Evolutionary conservation across 2,113 vertebrate genomes (phyloP).

Genomic region (Scomber scombrus): DNA sequence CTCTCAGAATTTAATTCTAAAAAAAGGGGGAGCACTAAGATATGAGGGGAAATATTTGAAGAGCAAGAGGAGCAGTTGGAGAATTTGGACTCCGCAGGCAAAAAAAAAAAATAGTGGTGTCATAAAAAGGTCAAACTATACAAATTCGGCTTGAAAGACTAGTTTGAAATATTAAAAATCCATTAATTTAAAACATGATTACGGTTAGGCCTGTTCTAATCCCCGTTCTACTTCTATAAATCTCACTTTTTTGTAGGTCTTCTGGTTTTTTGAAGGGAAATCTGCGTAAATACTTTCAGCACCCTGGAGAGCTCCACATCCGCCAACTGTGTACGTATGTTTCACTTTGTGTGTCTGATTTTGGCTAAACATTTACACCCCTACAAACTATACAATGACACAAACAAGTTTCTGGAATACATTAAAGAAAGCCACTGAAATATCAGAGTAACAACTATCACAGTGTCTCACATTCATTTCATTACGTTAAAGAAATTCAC

Average conservation of each 20-base stretch:
- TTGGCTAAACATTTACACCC: neutral
- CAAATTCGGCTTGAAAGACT: neutral
- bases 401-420: neutral
- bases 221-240: no score
- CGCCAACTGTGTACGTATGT: neutral
- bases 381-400: no score
- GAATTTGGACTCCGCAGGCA: no score
- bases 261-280: neutral
- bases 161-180: neutral
- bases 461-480: neutral
- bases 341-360: neutral
- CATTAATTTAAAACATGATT: neutral
- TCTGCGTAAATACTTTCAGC: slow-evolving; percentile 1
- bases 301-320: slow-evolving; percentile 52
- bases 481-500: neutral
- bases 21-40: neutral
- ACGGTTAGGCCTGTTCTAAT: neutral
- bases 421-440: neutral
- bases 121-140: neutral
- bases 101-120: neutral
- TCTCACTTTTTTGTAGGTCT: no score
- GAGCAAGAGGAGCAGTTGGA: neutral
- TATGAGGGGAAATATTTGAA: neutral
- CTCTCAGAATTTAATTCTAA: neutral
- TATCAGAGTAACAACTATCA: neutral